phyloP scores from a whole-genome alignment of 2,888 invertebrate genomes.

The Cynaeus angustus region DNA sequence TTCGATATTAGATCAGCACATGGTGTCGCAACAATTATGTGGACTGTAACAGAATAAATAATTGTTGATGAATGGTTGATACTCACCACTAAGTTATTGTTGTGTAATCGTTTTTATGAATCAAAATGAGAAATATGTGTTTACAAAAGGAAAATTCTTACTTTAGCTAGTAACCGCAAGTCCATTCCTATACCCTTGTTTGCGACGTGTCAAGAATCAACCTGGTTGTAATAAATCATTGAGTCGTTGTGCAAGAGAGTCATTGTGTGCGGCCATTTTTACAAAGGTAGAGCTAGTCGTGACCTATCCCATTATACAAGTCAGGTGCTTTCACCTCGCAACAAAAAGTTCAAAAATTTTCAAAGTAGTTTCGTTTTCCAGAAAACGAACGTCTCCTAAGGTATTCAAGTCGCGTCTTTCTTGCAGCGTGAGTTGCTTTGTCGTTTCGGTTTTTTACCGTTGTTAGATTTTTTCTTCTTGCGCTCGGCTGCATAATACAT shows the following conservation, averaged over 20 bases:
- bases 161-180: neutral
- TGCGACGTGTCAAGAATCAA: constrained; percentile 16
- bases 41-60: constrained; percentile 25
- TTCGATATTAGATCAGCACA: constrained; percentile 43
- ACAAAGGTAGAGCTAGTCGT: neutral
- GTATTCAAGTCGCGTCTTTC: neutral
- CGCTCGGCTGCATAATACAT: constrained; percentile 38
- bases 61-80: constrained; percentile 23
- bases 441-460: constrained; percentile 27
- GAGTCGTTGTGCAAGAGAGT: constrained; percentile 22
- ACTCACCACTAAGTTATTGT: constrained; percentile 2
- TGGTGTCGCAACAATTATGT: constrained; percentile 38
- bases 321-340: constrained; percentile 12
- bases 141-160: neutral
- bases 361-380: constrained; percentile 23
- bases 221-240: constrained; percentile 17
- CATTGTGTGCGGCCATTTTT: constrained; percentile 29
- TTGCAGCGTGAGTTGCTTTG: constrained; percentile 1
- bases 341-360: constrained; percentile 1
- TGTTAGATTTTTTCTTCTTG: constrained; percentile 14
- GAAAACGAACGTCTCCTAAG: constrained; percentile 22
- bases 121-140: neutral
- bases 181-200: constrained; percentile 12
- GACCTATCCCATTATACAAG: constrained; percentile 3
- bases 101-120: constrained; percentile 11